phyloP scores from a whole-genome alignment of 2,113 vertebrate genomes.

The Malurus melanocephalus region DNA sequence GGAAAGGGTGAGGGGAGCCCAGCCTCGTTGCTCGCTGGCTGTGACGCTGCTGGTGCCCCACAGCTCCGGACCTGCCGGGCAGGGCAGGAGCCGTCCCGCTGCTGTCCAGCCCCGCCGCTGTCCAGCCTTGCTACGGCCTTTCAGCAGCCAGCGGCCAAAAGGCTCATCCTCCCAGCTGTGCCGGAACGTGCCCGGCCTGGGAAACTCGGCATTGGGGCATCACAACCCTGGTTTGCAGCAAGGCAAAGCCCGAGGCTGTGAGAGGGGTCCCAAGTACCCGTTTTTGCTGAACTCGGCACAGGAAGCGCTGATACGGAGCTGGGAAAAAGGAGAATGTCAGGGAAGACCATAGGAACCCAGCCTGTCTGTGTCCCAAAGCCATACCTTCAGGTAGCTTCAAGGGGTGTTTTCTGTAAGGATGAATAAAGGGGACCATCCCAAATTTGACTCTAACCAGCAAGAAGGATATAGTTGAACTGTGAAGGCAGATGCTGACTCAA shows the following conservation, averaged over 20 bases:
- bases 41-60: not conserved
- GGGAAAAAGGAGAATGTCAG: not conserved
- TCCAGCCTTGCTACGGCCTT: not conserved
- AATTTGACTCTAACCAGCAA: not conserved
- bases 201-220: not conserved
- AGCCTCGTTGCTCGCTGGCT: not conserved
- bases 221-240: not conserved
- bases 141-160: not conserved
- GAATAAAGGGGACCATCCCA: not conserved
- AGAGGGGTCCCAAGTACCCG: fast-evolving
- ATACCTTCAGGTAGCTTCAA: fast-evolving
- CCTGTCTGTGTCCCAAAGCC: not conserved
- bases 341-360: not conserved
- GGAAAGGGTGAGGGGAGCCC: not conserved
- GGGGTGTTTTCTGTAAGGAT: fast-evolving
- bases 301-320: fast-evolving
- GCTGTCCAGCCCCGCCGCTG: not conserved
- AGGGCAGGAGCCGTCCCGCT: not conserved
- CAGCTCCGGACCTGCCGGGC: not conserved
- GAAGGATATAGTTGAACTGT: not conserved
- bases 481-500: not conserved
- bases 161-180: not conserved
- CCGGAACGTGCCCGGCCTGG: fast-evolving
- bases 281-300: not conserved
- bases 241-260: not conserved